Conservation (phyloP, 2,888 invertebrate species). For the Aelia acuminata region DNA sequence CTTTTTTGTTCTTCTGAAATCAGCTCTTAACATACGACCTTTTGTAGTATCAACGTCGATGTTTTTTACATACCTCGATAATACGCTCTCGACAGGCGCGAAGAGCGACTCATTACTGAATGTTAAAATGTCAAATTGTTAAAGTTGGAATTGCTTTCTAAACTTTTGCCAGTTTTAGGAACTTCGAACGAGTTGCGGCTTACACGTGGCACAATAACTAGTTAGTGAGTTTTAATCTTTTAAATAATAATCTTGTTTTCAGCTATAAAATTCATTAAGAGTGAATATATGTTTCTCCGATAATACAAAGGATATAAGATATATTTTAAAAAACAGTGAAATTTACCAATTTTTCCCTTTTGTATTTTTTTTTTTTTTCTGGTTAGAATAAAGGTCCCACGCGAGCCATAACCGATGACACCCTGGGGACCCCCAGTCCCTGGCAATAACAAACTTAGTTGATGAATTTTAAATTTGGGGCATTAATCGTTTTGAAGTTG, state of each 20-base stretch:
- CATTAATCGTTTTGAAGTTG: slow-evolving; percentile 41
- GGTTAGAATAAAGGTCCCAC: not conserved
- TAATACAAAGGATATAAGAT: no score
- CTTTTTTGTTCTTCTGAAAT: no score
- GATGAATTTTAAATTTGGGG: slow-evolving; percentile 35
- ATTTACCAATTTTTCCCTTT: not conserved
- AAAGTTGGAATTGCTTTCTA: slow-evolving; percentile 8
- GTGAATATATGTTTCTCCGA: no score
- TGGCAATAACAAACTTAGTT: slow-evolving; percentile 16
- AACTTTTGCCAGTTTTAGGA: not conserved
- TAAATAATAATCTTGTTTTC: not conserved
- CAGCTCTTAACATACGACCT: no score
- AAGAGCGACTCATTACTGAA: not conserved
- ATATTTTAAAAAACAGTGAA: no score
- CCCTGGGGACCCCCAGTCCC: not conserved
- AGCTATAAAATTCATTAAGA: no score
- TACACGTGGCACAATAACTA: not conserved
- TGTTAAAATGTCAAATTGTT: not conserved
- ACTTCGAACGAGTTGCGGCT: not conserved
- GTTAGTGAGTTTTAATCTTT: not conserved
- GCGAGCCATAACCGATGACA: slow-evolving; percentile 16
- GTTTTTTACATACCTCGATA: no score
- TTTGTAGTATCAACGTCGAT: no score
- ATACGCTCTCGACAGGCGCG: not conserved
- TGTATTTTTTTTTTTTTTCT: not conserved